A percentile compares a stretch with the other conserved stretches of the same genome.
These are phyloP conservation scores for Papilio machaon DNA, from an alignment of 1,140 invertebrate genomes.

Conservation along the genomic window DNA sequence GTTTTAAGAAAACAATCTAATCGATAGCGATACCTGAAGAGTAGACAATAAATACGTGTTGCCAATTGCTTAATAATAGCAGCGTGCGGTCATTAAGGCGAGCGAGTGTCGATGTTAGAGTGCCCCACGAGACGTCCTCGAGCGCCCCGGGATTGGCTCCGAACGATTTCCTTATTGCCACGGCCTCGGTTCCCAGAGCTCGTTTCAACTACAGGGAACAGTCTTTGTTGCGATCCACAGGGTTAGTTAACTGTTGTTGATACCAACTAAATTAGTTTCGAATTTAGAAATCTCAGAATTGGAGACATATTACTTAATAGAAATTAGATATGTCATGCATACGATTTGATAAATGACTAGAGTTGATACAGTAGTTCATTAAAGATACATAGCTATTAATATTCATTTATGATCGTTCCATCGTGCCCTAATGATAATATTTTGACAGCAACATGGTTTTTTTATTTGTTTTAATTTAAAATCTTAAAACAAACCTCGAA, in stretches of 20 bases:
- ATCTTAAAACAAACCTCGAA: background rate
- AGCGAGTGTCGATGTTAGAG: conserved; percentile 38
- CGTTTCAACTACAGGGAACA: conserved; percentile 47
- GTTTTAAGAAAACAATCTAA: conserved; percentile 24
- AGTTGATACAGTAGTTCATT: conserved; percentile 2
- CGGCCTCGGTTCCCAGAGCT: conserved; percentile 64
- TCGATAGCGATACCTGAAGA: background rate
- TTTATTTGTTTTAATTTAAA: background rate
- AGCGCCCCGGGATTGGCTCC: conserved; percentile 41
- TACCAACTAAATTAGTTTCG: conserved; percentile 47
- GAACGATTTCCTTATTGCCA: conserved; percentile 57
- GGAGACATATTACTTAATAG: background rate
- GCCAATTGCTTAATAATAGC: conserved; percentile 36
- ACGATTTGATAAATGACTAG: background rate
- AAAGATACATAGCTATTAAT: background rate
- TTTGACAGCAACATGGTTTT: too few species aligned
- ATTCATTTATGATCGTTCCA: background rate
- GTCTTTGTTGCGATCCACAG: conserved; percentile 60
- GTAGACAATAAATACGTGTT: conserved; percentile 32
- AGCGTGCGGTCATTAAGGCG: conserved; percentile 43
- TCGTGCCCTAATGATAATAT: background rate
- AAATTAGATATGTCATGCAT: background rate
- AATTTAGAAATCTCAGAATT: conserved; percentile 32
- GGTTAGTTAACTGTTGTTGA: conserved; percentile 48
- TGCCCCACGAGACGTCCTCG: background rate